phyloP scores from a whole-genome alignment of 2,888 invertebrate genomes.

The Oithona nana region DNA sequence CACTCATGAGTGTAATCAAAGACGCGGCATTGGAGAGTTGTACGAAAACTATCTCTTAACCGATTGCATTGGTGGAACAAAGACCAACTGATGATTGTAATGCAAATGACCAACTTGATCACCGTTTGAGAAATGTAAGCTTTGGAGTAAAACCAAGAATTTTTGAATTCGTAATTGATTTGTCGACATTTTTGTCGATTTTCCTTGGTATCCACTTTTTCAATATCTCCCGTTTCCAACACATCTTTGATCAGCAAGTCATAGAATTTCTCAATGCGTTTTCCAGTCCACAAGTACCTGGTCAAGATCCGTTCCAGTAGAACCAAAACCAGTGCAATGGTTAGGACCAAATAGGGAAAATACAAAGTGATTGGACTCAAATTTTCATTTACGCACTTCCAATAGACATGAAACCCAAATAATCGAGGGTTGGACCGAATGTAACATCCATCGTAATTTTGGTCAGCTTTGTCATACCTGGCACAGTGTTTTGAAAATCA shows the following conservation, averaged over 20 bases:
- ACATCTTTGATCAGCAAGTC: slow-evolving; percentile 1
- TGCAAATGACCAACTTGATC: neutral
- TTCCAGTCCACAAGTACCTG: slow-evolving; percentile 1
- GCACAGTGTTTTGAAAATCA: too few relatives aligned
- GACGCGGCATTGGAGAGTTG: neutral
- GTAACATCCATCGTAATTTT: neutral
- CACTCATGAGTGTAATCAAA: neutral
- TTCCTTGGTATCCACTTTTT: neutral
- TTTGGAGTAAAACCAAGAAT: neutral
- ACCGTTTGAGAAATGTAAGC: neutral
- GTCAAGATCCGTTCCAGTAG: neutral
- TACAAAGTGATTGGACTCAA: neutral
- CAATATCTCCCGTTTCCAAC: neutral
- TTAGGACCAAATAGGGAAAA: neutral
- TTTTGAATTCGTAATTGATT: slow-evolving; percentile 1
- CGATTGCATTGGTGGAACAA: neutral
- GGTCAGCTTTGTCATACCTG: neutral
- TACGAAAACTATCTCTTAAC: neutral
- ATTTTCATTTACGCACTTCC: neutral
- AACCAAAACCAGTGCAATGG: neutral
- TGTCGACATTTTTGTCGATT: neutral
- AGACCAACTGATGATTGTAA: neutral
- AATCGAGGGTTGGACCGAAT: neutral
- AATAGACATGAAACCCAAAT: slow-evolving; percentile 2
- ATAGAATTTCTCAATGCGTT: slow-evolving; percentile 1